Evolutionary conservation across 2,888 invertebrate species (phyloP), one percentile per base, ranked within the genome.

Genomic region (Drosophila cognata): DNA sequence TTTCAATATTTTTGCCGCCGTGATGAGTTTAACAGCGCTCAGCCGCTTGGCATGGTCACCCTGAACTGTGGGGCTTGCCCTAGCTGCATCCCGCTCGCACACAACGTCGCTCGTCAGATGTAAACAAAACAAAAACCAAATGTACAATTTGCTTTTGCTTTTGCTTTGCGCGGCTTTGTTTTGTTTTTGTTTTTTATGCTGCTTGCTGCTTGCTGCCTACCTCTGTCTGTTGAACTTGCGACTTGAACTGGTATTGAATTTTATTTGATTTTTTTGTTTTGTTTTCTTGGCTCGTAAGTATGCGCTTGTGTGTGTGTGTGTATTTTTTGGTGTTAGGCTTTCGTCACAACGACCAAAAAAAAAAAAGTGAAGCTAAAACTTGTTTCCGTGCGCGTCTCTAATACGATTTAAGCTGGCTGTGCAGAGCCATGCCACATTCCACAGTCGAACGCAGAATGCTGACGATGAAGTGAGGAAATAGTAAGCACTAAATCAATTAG

Each of bases 211-310:
- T 38, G 55, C 18, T 36, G 35, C 55, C 58, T 65, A 57, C 18
- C 53, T 36, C 56, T 56, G 56, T 67, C 35, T 74, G 80, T 82
- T 85, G 90, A 86, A 86, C 82, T 78, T 74, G 62, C 71, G 78
- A 74, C 65, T 70, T 65, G 74, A 89, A 84, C 87, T 79, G 87
- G 84, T 82, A 86, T 78, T 83, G 77, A 72, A 71, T 81, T 79
- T 79, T 74, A 36, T 60, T 59, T 81, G 50, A 16, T 25, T 71
- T 65, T 58, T 71, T 78, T 79, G 66, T 66, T 67, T 58, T 82
- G 67, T 69, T 46, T 46, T 46, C 7, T 46, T 77, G 69, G 69
- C 51, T 66, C 16, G 18, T 41, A 36, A 16, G 46, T 38, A 18
- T 29, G 18, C 10, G 33, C 10, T 4, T 56, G n/a, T 61, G 51